Evolutionary conservation across 2,797 vertebrate genomes (phyloP), one percentile per base, ranked within the genome.

Genomic region (Eulemur mongoz): DNA sequence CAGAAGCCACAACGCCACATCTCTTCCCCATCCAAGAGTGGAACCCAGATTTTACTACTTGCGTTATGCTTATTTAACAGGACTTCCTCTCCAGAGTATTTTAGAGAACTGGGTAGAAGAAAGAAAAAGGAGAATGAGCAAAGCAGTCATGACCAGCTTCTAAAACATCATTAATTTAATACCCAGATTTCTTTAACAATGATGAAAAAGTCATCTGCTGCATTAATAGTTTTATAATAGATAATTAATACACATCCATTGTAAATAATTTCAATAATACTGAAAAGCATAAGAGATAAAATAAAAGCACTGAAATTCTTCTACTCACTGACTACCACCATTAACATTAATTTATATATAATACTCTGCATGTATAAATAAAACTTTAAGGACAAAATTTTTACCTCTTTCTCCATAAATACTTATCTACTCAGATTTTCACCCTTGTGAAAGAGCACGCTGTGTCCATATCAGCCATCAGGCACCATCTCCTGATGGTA

Each of bases 131-230:
- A 43, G 11, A 38, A 69, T n/a, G 54, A 91, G 45, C 38, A 79
- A 79, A 75, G 32, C 48, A 2, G 11, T 72, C 50, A 25, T 67
- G 22, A 88, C 57, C 54, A 78, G 57, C 17, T 90, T 79, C 57
- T 73, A 95, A 61, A n/a, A 52, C 18, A 61, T n/a, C 59, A 72
- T 79, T 92, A 54, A 96, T 92, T 89, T 61, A 84, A 79, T 70
- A 54, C 6, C 18, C 40, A 81, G 7, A 38, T 89, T 94, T 86
- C 35, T 88, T 85, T 50, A 78, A 75, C 20, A 83, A 65, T 48
- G 73, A 52, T 84, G 50, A 83, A 92, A 87, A 82, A 59, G 45
- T 75, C 61, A 76, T 38, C 15, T 43, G 10, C 12, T 76, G n/a
- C 38, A 50, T 38, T 93, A 90, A 59, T 5, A 30, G 76, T 67